phyloP scores from a whole-genome alignment of 2,113 vertebrate species.

The Hippocampus zosterae region DNA sequence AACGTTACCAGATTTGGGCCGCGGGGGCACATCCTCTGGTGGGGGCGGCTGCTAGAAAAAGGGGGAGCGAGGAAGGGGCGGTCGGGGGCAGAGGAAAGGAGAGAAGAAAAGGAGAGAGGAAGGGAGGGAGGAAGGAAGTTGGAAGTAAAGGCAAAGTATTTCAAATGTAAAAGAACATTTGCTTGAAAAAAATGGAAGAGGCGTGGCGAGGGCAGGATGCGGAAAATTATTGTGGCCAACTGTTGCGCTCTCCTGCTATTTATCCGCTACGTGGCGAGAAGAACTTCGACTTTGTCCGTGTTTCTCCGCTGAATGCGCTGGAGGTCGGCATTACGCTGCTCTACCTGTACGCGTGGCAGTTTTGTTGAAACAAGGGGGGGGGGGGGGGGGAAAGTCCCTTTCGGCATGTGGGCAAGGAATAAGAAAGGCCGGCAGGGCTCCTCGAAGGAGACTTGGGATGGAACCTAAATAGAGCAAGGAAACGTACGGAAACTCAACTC shows the following conservation, averaged over 20 bases:
- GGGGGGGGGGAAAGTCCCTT: neutral
- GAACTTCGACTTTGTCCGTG: neutral
- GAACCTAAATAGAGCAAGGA: slow-evolving; percentile 22
- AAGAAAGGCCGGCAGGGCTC: slow-evolving; percentile 15
- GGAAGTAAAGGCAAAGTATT: slow-evolving; percentile 71
- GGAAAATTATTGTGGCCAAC: slow-evolving; percentile 2
- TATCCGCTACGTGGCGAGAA: neutral
- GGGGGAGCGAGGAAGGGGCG: slow-evolving; percentile 48
- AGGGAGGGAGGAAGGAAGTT: slow-evolving; percentile 67
- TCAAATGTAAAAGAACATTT: slow-evolving; percentile 56
- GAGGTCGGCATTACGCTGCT: neutral
- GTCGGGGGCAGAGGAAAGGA: slow-evolving; percentile 53
- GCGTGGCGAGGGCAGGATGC: slow-evolving; percentile 43
- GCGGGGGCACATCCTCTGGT: slow-evolving; percentile 67
- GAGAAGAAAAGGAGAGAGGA: slow-evolving; percentile 58
- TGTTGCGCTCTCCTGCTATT: neutral
- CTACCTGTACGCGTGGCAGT: neutral
- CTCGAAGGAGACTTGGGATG: slow-evolving; percentile 17
- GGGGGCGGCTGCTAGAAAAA: slow-evolving; percentile 66
- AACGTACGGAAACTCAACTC: slow-evolving; percentile 19
- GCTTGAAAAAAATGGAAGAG: slow-evolving; percentile 32
- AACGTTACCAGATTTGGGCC: slow-evolving; percentile 74
- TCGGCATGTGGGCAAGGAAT: slow-evolving; percentile 15
- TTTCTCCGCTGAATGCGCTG: neutral
- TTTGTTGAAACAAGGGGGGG: neutral